phyloP scores from a whole-genome alignment of 2,113 vertebrate genomes.

The Taxidea taxus region DNA sequence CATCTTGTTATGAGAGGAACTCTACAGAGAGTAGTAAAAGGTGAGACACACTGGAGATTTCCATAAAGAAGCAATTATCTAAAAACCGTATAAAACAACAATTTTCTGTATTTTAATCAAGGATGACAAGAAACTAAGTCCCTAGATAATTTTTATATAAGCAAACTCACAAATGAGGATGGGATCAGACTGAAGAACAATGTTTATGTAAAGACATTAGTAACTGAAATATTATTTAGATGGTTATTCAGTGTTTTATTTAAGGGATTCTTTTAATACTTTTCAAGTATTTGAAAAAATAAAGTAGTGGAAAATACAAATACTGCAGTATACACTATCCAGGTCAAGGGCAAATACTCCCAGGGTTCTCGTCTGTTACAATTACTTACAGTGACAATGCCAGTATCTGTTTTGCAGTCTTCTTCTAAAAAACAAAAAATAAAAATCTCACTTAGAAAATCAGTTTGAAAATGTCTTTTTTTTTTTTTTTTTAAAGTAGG shows the following conservation, averaged over 20 bases:
- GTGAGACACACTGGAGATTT: neutral
- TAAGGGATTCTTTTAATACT: neutral
- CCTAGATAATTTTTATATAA: neutral
- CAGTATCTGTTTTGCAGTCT: constrained; percentile 80
- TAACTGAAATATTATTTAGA: neutral
- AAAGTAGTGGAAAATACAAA: neutral
- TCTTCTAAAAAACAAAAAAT: constrained; percentile 81
- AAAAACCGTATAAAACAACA: neutral
- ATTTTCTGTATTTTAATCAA: neutral
- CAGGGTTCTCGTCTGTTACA: constrained; percentile 6
- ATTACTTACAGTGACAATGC: constrained; percentile 81
- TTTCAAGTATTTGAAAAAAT: constrained; percentile 13
- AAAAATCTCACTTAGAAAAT: constrained; percentile 76
- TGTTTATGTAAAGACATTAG: neutral
- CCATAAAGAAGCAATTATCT: neutral
- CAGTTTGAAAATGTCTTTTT: constrained; percentile 19
- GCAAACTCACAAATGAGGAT: neutral
- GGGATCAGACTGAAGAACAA: neutral
- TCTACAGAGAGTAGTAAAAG: neutral
- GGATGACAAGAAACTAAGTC: neutral
- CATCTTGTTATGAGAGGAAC: neutral
- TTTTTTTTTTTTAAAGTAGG: neutral
- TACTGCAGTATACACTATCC: neutral
- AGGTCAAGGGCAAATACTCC: neutral
- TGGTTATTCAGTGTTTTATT: neutral